Evolutionary conservation across 2,113 vertebrate genomes (phyloP), one percentile per base, ranked within the genome.

Genomic region (Garra rufa): DNA sequence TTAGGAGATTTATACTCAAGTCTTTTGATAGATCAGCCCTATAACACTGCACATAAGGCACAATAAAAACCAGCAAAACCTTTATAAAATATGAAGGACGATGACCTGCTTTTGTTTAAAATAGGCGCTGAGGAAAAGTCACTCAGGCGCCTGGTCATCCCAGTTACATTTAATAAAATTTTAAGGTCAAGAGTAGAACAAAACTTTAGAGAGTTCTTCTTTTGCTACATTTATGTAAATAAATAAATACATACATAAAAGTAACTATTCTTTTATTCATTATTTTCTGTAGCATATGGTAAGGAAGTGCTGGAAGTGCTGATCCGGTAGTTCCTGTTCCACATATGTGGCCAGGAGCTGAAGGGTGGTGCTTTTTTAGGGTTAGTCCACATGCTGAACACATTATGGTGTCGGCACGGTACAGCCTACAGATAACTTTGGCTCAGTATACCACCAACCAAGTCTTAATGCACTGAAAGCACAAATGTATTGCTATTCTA

Each of bases 331-430:
- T 92, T 94, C 91, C 92, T 87, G 85, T 88, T 90, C 9, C 26
- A 85, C 86, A 87, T 87, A 26, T 80, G 89, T 86, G 44, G 84
- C 85, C 85, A 88, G 84, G 76, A 86, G 88, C 74, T 84, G 85
- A 83, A 83, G 61, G 24, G 76, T 83, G 59, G 38, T 30, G 34
- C 15, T 76, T 52, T 78, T 87, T 85, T 87, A 90, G 52, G 92
- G 89, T 89, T 86, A 87, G 75, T 76, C 84, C 89, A 88, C 94
- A 94, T 93, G 90, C 67, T 93, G 94, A 93, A 95, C 74, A 90
- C 89, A 94, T 95, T 95, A 94, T 86, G 80, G 89, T n/a, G 44
- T 83, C 89, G 88, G 92, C 91, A 92, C 88, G 81, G 86, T 91
- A 92, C 28, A 19, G 11, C 91, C 91, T 70, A 7, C 46, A 55